Evolutionary conservation across 2,113 vertebrate species (phyloP).

Genomic region (Rhynchomys soricoides): DNA sequence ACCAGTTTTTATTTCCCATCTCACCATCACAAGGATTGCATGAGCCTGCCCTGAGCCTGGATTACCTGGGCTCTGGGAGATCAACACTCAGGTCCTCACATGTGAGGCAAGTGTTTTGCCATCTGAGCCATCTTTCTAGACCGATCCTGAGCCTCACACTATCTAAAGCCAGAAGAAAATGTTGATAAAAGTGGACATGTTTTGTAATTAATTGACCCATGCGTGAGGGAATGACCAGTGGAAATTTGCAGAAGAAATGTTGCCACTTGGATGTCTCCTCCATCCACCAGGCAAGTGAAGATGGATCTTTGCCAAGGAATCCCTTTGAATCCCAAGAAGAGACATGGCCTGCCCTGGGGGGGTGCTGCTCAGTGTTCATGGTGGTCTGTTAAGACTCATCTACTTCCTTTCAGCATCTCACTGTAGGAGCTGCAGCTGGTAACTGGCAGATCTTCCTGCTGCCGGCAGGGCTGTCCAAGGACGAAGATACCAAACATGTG

Average conservation of each 20-base stretch:
- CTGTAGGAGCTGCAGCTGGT: neutral
- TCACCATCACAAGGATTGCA: neutral
- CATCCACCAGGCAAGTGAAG: neutral
- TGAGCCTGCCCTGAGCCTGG: neutral
- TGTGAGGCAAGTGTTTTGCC: neutral
- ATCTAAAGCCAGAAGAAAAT: neutral
- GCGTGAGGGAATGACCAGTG: neutral
- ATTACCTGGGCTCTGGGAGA: neutral
- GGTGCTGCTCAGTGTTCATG: neutral
- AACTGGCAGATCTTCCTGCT: neutral
- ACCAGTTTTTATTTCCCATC: neutral
- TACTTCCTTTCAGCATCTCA: neutral
- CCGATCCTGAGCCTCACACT: neutral
- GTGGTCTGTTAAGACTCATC: neutral
- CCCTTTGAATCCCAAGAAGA: neutral
- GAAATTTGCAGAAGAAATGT: neutral
- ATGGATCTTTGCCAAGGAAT: neutral
- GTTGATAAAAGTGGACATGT: neutral
- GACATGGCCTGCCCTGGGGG: neutral
- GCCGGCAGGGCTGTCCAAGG: neutral
- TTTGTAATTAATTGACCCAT: neutral
- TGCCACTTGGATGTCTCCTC: neutral
- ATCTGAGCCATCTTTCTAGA: neutral
- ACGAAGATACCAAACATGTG: constrained; percentile 27
- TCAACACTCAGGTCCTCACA: neutral